These are phyloP conservation scores for Mirza zaza DNA, from an alignment of 2,113 vertebrate genomes.

Conservation along the genomic window DNA sequence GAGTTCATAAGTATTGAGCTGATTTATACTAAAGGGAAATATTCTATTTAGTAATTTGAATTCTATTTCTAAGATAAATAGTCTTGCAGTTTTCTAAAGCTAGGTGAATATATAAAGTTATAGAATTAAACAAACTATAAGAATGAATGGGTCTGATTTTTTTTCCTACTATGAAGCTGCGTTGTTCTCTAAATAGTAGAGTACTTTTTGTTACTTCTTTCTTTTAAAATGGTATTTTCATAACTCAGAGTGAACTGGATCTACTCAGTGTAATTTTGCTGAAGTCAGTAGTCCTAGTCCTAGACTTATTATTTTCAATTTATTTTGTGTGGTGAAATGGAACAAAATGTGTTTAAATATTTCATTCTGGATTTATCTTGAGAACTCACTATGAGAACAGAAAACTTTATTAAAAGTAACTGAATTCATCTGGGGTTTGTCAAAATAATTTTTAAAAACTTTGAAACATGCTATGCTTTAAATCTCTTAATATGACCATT, in stretches of 20 bases:
- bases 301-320: slow-evolving; percentile 14
- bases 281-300: background rate
- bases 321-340: background rate
- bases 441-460: slow-evolving; percentile 7
- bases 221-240: background rate
- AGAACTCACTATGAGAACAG: background rate
- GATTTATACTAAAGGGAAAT: slow-evolving; percentile 57
- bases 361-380: slow-evolving; percentile 1
- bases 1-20: slow-evolving; percentile 47
- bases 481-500: background rate
- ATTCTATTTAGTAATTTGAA: slow-evolving; percentile 60
- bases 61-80: slow-evolving; percentile 71
- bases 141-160: background rate
- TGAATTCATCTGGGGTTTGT: background rate
- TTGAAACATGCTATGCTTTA: background rate
- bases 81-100: slow-evolving; percentile 48
- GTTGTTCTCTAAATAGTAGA: background rate
- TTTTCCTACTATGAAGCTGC: background rate
- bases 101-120: slow-evolving; percentile 53
- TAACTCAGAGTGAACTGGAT: background rate
- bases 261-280: slow-evolving; percentile 38
- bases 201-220: background rate
- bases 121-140: slow-evolving; percentile 22
- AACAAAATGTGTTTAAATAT: background rate
- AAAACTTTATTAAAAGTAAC: slow-evolving; percentile 14